Evolutionary conservation across 2,797 vertebrate genomes (phyloP), one percentile per base, ranked within the genome.

Genomic region (Epinephelus malabaricus): DNA sequence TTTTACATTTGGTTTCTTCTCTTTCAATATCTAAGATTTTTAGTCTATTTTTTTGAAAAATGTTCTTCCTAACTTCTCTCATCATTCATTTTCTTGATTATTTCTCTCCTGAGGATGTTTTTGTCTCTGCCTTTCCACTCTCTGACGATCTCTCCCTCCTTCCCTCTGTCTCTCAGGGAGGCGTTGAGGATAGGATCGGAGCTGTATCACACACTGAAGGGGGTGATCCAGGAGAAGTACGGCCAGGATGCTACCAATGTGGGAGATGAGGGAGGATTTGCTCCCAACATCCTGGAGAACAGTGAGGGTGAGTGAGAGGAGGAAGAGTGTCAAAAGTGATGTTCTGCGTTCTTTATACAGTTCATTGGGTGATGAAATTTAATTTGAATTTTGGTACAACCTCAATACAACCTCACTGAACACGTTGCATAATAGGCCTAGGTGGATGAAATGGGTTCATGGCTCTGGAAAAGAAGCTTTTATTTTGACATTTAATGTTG

Each of bases 191-290:
- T 98, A 0, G 97, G 97, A 19, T 94, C 97, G 0, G 97, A 98
- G 91, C 96, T 98, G 69, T 98, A 98, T 77, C 97, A 98, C 93
- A 98, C 97, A 0, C 96, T 98, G 82, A 98, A 97, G 92, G 96
- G 95, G 0, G 97, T 98, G 83, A 98, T 98, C 93, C 97, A 98
- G 89, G 96, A 97, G 92, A 98, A 98, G 54, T 98, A 98, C 0
- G 97, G 97, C 66, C 97, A 98, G 87, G 97, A 98, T 34, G 97
- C 97, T 83, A 98, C 94, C 89, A 98, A 98, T 0, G 97, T 98
- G 56, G 97, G 97, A 5, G 97, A 98, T 56, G 97, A 98, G 92
- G 97, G 97, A 43, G 97, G 97, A 23, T 98, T 98, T 77, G 97
- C 97, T 19, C 97, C 97, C 68, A 98, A 98, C 82, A 98, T 98